Evolutionary conservation across 2,797 vertebrate genomes (phyloP).

Genomic region (Synaphobranchus kaupii): DNA sequence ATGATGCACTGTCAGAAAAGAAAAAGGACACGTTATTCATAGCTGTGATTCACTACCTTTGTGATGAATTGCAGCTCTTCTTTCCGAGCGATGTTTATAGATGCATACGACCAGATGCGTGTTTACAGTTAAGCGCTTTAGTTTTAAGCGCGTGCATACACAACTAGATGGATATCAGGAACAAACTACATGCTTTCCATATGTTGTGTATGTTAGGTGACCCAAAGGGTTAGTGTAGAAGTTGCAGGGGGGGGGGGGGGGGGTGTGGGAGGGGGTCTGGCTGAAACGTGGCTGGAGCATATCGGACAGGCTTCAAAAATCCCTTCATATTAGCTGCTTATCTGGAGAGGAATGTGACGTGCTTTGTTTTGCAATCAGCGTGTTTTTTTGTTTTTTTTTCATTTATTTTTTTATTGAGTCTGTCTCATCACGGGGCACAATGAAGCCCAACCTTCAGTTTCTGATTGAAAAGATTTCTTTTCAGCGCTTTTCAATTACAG

Average conservation of each 20-base stretch:
- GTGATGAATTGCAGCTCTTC: too few species aligned
- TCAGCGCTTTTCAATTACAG: slow-evolving; percentile 67
- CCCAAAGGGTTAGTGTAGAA: neutral
- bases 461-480: slow-evolving; percentile 69
- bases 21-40: neutral
- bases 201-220: neutral
- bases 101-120: too few species aligned
- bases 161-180: neutral
- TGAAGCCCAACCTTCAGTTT: slow-evolving; percentile 58
- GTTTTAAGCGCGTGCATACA: neutral
- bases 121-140: too few species aligned
- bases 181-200: neutral
- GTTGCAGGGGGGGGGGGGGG: neutral
- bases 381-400: slow-evolving; percentile 44
- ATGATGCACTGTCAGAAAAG: too few species aligned
- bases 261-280: too few species aligned
- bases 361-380: slow-evolving; percentile 63
- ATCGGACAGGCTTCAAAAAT: slow-evolving; percentile 51
- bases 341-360: slow-evolving; percentile 57
- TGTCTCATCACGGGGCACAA: slow-evolving; percentile 49
- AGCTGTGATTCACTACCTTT: too few species aligned
- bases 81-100: too few species aligned
- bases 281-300: slow-evolving; percentile 27
- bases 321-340: slow-evolving; percentile 53
- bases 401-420: slow-evolving; percentile 41